Base-by-base conservation (phyloP, 2,888 invertebrate genomes). In the Tipula lateralis region DNA sequence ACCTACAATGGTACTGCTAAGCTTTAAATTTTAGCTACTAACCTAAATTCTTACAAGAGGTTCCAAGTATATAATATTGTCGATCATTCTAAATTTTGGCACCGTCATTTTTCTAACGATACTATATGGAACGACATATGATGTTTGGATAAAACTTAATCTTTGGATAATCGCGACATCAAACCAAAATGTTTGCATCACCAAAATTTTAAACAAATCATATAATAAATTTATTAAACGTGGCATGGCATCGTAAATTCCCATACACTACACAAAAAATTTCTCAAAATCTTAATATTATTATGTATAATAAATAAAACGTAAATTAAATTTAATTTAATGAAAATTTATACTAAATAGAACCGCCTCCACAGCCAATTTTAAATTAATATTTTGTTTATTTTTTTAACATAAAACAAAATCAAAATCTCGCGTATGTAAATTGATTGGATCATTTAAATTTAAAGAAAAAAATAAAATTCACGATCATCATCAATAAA, bases 361-460 rank as follows among this genome's bases (percentile, higher is more conserved):
- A 24, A 24, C 24, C 66, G 66, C 66, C 66, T 24, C 7, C 66
- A 24, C 66, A 66, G 7, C 9, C 13, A 66, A 66, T 24, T 66
- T 66, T 66, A 66, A 66, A 24, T 50, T 16, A 16, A 50, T 16
- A 66, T 66, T 66, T 66, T 66, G 66, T 66, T 66, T 66, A 24
- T 66, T 24, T 66, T 66, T 24, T 19, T 9, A 24, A 24, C 66
- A 66, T 66, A 66, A 66, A 66, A 66, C 66, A 66, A 66, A 66
- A 66, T 66, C 66, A 66, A 66, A 66, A 24, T 66, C 24, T 6
- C 24, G 24, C 24, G 9, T 66, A 24, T 66, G 9, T 24, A 66
- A 66, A 66, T 66, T 66, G 66, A 66, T 66, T 66, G 66, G 66
- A 66, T 66, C 66, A 66, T 66, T 66, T 66, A 66, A 66, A 66